Percentiles rank a stretch among this genome's conserved stretches.
Evolutionary conservation across 2,797 vertebrate genomes (phyloP).

Genomic region (Clarias laeviceps): DNA sequence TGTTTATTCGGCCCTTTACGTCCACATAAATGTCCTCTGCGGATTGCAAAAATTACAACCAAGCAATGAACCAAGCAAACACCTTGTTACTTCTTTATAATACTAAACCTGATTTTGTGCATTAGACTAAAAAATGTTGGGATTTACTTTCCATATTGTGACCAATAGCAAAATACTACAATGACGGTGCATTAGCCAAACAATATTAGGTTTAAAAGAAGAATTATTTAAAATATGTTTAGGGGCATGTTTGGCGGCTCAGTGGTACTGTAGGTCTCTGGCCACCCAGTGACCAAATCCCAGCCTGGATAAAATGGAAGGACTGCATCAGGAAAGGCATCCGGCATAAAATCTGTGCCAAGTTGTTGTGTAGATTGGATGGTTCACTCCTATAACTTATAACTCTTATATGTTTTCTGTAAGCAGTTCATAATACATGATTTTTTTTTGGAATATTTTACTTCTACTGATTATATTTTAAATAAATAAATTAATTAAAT

Average conservation of each 20-base stretch:
- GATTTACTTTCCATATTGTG: constrained; percentile 42
- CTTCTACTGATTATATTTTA: no score
- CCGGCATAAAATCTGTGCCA: no score
- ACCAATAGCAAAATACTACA: constrained; percentile 36
- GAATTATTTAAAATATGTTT: background rate
- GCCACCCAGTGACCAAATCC: no score
- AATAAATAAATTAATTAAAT: no score
- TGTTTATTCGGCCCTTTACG: constrained; percentile 30
- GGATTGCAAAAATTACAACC: constrained; percentile 26
- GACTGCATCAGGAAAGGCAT: no score
- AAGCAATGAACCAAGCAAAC: constrained; percentile 29
- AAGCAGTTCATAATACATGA: background rate
- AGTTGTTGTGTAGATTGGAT: no score
- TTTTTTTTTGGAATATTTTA: no score
- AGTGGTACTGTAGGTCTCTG: no score
- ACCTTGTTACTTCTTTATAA: constrained; percentile 51
- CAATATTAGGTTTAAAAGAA: background rate
- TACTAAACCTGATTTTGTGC: constrained; percentile 47
- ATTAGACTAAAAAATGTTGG: constrained; percentile 56
- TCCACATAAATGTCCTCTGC: constrained; percentile 36
- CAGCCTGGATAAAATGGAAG: no score
- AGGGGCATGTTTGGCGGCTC: no score
- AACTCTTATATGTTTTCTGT: background rate
- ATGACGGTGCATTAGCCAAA: background rate
- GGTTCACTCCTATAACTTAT: background rate